Conservation (phyloP, 2,113 vertebrate genomes). For the Chamaetylas fuelleborni region DNA sequence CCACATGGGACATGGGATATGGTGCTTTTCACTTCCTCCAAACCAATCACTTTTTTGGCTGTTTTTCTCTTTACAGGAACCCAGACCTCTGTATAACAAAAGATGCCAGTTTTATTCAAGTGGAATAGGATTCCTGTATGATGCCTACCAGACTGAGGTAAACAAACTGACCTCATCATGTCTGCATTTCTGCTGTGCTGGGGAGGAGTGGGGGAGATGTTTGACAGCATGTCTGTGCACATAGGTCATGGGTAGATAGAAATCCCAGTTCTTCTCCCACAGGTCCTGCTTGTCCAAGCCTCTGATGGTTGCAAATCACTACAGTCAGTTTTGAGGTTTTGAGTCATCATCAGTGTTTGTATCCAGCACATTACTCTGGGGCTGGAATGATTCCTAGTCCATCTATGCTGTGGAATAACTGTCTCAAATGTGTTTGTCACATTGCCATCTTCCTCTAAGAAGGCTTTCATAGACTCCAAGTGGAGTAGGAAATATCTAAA, state of each 20-base stretch:
- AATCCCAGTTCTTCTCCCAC: background rate
- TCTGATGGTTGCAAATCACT: background rate
- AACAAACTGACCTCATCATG: background rate
- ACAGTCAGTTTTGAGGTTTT: background rate
- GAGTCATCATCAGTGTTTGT: background rate
- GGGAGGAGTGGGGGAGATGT: background rate
- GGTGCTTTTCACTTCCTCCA: background rate
- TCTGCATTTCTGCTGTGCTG: background rate
- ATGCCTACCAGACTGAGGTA: constrained; percentile 89
- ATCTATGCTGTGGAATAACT: background rate
- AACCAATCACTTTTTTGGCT: background rate
- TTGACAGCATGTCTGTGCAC: background rate
- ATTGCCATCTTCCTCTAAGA: background rate
- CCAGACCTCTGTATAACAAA: constrained; percentile 79
- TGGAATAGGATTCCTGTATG: constrained; percentile 78
- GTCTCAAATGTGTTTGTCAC: background rate
- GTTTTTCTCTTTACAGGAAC: constrained; percentile 77
- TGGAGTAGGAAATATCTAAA: background rate
- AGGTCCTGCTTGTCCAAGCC: background rate
- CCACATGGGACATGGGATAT: background rate
- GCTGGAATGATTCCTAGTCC: background rate
- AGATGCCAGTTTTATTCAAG: constrained; percentile 87
- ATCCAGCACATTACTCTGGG: background rate
- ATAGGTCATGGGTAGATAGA: background rate
- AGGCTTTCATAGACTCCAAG: background rate